Conservation (phyloP, 2,113 vertebrate species). For the Cephalopholis sonnerati region DNA sequence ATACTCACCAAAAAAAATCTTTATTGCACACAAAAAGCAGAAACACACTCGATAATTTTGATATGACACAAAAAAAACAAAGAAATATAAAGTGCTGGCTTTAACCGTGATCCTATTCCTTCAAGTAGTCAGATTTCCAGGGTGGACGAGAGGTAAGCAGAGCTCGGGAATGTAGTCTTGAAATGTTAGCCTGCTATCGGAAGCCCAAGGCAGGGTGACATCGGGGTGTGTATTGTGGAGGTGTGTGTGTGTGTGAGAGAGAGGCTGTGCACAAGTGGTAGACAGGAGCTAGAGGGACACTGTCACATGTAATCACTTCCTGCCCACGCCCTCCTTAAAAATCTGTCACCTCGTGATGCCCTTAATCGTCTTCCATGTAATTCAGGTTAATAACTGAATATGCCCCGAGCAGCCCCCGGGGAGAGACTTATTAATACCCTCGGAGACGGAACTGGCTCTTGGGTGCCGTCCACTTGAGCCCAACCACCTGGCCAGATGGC, state of each 20-base stretch:
- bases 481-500: conserved; percentile 55
- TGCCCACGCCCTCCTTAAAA: conserved; percentile 61
- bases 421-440: conserved; percentile 55
- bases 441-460: conserved; percentile 36
- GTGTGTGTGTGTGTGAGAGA: conserved; percentile 26
- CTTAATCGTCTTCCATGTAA: conserved; percentile 61
- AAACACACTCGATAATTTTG: not conserved
- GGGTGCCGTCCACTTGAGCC: conserved; percentile 59
- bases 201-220: conserved; percentile 64
- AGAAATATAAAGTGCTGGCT: not conserved
- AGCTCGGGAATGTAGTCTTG: conserved; percentile 61
- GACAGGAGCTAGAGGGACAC: conserved; percentile 23
- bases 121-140: conserved; percentile 32
- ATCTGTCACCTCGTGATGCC: conserved; percentile 67
- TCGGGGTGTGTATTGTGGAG: conserved; percentile 24
- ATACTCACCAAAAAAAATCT: not conserved
- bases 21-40: not conserved
- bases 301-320: conserved; percentile 67
- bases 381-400: conserved; percentile 40
- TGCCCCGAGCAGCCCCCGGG: not conserved
- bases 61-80: not conserved
- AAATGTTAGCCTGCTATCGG: conserved; percentile 72
- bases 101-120: conserved; percentile 29
- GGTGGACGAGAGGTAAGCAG: conserved; percentile 46
- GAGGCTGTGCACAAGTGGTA: conserved; percentile 3